phyloP scores from a whole-genome alignment of 2,888 invertebrate genomes.

The Drosophila anceps region DNA sequence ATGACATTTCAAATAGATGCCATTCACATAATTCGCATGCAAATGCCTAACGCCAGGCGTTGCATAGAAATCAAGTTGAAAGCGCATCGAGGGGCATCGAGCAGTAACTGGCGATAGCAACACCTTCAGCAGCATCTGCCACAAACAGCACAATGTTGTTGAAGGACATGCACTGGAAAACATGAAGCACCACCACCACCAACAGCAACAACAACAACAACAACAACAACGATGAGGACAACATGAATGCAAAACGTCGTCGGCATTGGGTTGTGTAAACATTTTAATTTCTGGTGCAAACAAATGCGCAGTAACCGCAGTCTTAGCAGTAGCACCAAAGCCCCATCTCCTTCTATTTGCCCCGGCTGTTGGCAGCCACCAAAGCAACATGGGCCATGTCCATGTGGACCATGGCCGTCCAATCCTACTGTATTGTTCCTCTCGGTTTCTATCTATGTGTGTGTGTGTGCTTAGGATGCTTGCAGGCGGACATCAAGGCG shows the following conservation, averaged over 20 bases:
- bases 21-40: slow-evolving; percentile 29
- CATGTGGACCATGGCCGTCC: slow-evolving; percentile 73
- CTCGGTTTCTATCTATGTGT: slow-evolving; percentile 9
- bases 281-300: slow-evolving; percentile 78
- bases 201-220: slow-evolving; percentile 17
- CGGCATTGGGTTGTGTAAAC: slow-evolving; percentile 77
- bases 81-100: slow-evolving; percentile 18
- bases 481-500: slow-evolving; percentile 49
- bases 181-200: slow-evolving; percentile 29
- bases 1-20: slow-evolving; percentile 50
- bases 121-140: slow-evolving; percentile 54
- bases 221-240: slow-evolving; percentile 35
- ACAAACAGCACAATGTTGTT: slow-evolving; percentile 52
- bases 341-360: slow-evolving; percentile 1
- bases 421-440: slow-evolving; percentile 56
- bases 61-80: slow-evolving; percentile 43
- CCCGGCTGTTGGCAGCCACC: slow-evolving; percentile 7
- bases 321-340: slow-evolving; percentile 21
- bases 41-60: slow-evolving; percentile 46
- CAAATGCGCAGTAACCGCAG: slow-evolving; percentile 73
- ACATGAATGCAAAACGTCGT: slow-evolving; percentile 73
- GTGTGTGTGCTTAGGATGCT: slow-evolving; percentile 10
- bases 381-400: slow-evolving; percentile 49
- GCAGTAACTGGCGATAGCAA: slow-evolving; percentile 32
- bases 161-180: slow-evolving; percentile 56